Evolutionary conservation across 30 jellyfish, hydroid and myxozoan species (phyloP).

Genomic region (Aurelia coerulea): DNA sequence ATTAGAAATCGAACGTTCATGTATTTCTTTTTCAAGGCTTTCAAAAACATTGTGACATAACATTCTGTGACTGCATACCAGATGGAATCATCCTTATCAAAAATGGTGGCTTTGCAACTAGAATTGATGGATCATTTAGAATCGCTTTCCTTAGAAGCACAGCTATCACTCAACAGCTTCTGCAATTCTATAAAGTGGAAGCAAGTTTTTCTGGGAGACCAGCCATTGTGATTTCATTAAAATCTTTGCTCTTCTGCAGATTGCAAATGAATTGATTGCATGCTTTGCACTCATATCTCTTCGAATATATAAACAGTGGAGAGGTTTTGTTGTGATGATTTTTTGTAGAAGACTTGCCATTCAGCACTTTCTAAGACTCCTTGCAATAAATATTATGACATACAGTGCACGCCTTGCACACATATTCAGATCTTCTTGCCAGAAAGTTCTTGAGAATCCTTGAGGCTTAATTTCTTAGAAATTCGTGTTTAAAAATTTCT

Average conservation of each 20-base stretch:
- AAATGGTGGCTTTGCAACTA: neutral
- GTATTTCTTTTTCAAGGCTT: neutral
- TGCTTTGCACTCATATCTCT: neutral
- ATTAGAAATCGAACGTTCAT: neutral
- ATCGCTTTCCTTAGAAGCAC: constrained; percentile 35
- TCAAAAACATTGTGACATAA: constrained; percentile 14
- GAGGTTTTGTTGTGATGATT: too few relatives aligned
- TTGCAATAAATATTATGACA: too few relatives aligned
- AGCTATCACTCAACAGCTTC: constrained; percentile 35
- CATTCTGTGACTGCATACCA: constrained; percentile 33
- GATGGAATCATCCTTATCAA: constrained; percentile 9
- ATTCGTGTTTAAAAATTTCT: too few relatives aligned
- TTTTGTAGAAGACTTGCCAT: too few relatives aligned
- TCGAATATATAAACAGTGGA: neutral
- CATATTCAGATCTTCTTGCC: too few relatives aligned
- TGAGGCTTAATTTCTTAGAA: too few relatives aligned
- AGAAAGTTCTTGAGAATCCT: too few relatives aligned
- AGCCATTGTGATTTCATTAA: neutral
- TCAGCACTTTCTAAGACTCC: too few relatives aligned
- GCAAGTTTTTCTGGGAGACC: constrained; percentile 17
- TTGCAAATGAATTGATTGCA: neutral
- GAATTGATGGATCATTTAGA: constrained; percentile 32
- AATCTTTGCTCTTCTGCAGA: neutral
- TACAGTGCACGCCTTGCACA: too few relatives aligned
- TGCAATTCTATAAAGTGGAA: constrained; percentile 21